Base-by-base conservation (phyloP, 2,113 vertebrate species). In the Brienomyrus brachyistius region DNA sequence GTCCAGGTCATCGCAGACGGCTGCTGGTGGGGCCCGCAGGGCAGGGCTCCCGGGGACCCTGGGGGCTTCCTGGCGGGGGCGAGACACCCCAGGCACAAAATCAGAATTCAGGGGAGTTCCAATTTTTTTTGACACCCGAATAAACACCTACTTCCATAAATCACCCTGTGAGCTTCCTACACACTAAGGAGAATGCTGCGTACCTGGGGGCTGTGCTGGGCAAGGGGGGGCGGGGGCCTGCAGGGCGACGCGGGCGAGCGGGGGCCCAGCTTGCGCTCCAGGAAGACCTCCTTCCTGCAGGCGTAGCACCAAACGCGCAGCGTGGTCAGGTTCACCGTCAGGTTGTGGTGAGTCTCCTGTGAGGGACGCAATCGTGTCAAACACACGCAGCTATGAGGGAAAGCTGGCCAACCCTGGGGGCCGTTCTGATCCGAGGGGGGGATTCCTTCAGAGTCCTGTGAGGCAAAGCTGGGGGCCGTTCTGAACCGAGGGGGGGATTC, bases 221-320 rank as follows among this genome's bases (percentile, higher is more conserved):
- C 93, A 11, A 94, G 91, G 11, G 94, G 91, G 11, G 96, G 94
- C 3, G 95, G 95, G 92, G 94, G 91, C 93, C 96, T 97, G 91
- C 94, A 89, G 94, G 91, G 95, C 92, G 94, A 91, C 15, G 96
- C 93, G 0, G 95, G 94, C 50, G 96, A 94, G 85, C 96, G 96
- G 88, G 96, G 95, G 90, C 96, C 96, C n/a, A 99, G 95, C 94
- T 99, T 99, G 91, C 98, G 96, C 82, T 99, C 98, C 94, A 99
- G 94, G 93, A 99, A 99, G 5, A 99, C 98, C 94, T 99, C 98
- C 93, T 99, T 98, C 91, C 97, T 97, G 90, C 98, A 99, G 92
- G 97, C 97, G 0, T 99, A 99, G 95, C 98, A 99, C 98, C 98
- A 99, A 74, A 99, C 97, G 87, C 98, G 96, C 10, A 99, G 96